Conservation (phyloP, 2,113 vertebrate genomes). For the Oxyruncus cristatus region DNA sequence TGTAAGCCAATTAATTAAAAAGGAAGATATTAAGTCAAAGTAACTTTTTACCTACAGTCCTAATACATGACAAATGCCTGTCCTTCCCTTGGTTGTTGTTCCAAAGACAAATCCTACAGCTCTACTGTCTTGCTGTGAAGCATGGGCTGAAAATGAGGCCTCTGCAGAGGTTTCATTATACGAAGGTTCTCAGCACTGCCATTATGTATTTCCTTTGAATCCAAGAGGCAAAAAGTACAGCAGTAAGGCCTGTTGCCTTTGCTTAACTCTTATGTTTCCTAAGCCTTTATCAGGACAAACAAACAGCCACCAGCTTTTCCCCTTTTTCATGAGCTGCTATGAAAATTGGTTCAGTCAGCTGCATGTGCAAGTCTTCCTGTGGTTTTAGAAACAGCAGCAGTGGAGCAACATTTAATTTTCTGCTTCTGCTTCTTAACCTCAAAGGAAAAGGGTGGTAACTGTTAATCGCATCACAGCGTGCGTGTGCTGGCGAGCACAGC, state of each 20-base stretch:
- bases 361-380: not conserved
- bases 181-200: not conserved
- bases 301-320: not conserved
- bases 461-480: not conserved
- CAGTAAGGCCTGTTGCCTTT: not conserved
- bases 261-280: not conserved
- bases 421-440: not conserved
- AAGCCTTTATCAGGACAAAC: not conserved
- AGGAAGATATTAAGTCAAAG: not conserved
- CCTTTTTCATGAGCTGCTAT: not conserved
- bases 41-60: not conserved
- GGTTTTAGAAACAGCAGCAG: not conserved
- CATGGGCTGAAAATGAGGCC: not conserved
- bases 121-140: not conserved
- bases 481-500: fast-evolving
- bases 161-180: not conserved
- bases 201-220: not conserved
- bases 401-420: constrained; percentile 14
- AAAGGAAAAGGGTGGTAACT: not conserved
- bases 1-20: not conserved
- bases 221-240: not conserved
- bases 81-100: fast-evolving
- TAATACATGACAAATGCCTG: not conserved
- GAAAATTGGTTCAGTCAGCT: not conserved
- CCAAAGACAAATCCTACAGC: not conserved